Conservation (phyloP, 1,140 invertebrate genomes). For the Octopus bimaculoides region DNA sequence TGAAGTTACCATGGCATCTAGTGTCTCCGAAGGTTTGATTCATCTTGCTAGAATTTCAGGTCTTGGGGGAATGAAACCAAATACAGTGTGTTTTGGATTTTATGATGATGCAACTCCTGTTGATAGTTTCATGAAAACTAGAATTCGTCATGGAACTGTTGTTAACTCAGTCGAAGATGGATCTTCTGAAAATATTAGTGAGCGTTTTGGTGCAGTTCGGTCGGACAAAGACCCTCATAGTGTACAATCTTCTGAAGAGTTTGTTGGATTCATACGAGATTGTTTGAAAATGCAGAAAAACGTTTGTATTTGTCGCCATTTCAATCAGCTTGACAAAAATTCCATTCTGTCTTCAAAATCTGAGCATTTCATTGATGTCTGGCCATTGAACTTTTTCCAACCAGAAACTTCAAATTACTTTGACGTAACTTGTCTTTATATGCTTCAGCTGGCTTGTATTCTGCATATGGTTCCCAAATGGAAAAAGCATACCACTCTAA, state of each 20-base stretch:
- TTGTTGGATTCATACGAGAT: constrained; percentile 85
- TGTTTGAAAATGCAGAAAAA: constrained; percentile 89
- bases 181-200: constrained; percentile 25
- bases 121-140: constrained; percentile 37
- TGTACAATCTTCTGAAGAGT: constrained; percentile 64
- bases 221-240: constrained; percentile 39
- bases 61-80: constrained; percentile 98
- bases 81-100: constrained; percentile 86
- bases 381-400: constrained; percentile 68
- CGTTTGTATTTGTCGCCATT: constrained; percentile 88
- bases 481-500: constrained; percentile 69
- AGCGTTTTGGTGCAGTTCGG: constrained; percentile 43
- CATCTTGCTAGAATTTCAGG: constrained; percentile 90
- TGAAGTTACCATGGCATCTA: constrained; percentile 84
- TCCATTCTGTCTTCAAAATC: constrained; percentile 32
- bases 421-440: constrained; percentile 81
- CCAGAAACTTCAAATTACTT: constrained; percentile 52
- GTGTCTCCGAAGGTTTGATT: constrained; percentile 83
- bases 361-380: constrained; percentile 84
- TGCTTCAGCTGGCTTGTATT: constrained; percentile 95
- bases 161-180: constrained; percentile 29
- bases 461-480: constrained; percentile 74
- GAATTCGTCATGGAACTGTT: constrained; percentile 25
- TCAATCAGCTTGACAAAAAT: constrained; percentile 72
- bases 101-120: constrained; percentile 59